Conservation (phyloP, 2,113 vertebrate genomes). For the Arizona elegans region DNA sequence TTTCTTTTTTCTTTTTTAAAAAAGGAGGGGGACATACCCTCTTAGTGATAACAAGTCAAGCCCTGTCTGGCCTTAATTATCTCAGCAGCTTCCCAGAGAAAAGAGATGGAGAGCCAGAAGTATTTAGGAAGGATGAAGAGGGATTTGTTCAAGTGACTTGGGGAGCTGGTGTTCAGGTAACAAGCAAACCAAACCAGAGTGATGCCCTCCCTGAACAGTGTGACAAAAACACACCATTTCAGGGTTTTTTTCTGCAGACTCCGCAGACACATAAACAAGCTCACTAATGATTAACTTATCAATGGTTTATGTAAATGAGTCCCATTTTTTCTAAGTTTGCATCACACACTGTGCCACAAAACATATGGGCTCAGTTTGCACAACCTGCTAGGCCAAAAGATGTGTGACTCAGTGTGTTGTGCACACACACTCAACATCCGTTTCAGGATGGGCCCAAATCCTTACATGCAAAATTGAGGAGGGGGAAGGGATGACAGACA, state of each 20-base stretch:
- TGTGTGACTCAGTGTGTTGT: neutral
- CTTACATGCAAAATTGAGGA: neutral
- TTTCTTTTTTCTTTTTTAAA: too few relatives aligned
- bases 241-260: neutral
- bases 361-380: neutral
- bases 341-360: neutral
- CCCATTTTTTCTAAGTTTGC: neutral
- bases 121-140: neutral
- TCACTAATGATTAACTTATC: neutral
- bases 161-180: neutral
- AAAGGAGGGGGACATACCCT: neutral
- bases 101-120: neutral
- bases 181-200: neutral
- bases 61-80: constrained; percentile 15
- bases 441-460: neutral
- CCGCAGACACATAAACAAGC: neutral
- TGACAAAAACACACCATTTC: neutral
- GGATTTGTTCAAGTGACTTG: neutral
- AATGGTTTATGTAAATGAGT: neutral
- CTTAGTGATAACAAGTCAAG: neutral
- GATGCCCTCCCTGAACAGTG: neutral
- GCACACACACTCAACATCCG: neutral
- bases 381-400: neutral
- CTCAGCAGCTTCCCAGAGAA: neutral
- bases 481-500: neutral